phyloP scores from a whole-genome alignment of 2,888 invertebrate species.

The Cremastinae sp. region DNA sequence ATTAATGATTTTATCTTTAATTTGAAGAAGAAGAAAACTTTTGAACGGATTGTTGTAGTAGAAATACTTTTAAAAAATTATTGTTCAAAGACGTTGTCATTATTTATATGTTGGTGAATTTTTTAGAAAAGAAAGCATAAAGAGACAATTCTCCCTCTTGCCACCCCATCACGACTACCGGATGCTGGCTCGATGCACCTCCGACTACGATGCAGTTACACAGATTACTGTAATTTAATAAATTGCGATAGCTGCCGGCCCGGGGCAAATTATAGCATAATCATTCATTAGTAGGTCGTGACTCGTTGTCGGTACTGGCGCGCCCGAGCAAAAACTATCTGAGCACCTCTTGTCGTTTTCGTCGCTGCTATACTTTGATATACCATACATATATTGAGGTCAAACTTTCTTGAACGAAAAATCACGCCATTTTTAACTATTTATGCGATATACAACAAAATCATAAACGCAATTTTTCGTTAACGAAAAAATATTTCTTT shows the following conservation, averaged over 20 bases:
- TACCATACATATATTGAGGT: background rate
- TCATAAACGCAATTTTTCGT: no score
- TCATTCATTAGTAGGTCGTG: constrained; percentile 80
- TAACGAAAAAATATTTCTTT: no score
- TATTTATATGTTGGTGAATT: no score
- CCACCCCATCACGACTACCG: constrained; percentile 69
- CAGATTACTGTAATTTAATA: constrained; percentile 80
- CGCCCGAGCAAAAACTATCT: constrained; percentile 55
- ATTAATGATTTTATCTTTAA: no score
- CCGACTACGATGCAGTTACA: constrained; percentile 60
- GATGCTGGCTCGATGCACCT: constrained; percentile 66
- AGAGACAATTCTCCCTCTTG: background rate
- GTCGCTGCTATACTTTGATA: no score
- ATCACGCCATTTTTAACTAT: background rate
- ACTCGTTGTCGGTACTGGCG: constrained; percentile 71
- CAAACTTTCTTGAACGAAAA: background rate
- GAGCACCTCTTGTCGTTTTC: constrained; percentile 19
- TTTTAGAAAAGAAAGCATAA: no score
- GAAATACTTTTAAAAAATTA: no score
- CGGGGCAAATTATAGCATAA: constrained; percentile 79
- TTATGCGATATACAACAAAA: background rate
- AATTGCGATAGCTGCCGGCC: constrained; percentile 79
- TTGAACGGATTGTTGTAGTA: no score
- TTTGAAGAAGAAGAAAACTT: no score
- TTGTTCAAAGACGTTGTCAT: no score